Percentiles rank a stretch among this genome's conserved stretches.
Conservation (phyloP, 2,888 invertebrate genomes). For the Melanchra persicariae region DNA sequence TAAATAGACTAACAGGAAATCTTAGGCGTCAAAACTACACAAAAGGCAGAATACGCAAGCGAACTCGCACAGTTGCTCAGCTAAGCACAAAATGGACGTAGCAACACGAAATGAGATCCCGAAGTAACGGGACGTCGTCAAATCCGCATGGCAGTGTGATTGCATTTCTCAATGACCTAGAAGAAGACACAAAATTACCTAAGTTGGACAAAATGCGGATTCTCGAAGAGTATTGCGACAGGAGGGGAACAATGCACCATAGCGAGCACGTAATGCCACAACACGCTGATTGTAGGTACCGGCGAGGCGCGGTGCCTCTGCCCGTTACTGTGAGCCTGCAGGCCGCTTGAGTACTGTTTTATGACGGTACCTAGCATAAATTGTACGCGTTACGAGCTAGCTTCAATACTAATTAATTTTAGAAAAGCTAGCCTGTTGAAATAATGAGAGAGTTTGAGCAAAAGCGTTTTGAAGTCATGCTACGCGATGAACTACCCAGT, state of each 20-base stretch:
- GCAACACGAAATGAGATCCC: conserved; percentile 45
- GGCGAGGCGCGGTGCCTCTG: conserved; percentile 21
- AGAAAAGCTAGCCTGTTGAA: not conserved
- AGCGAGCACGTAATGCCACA: conserved; percentile 44
- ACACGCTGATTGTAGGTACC: conserved; percentile 22
- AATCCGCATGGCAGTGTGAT: conserved; percentile 42
- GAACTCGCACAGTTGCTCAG: conserved; percentile 13
- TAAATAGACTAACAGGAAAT: conserved; percentile 27
- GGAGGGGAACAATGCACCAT: conserved; percentile 52
- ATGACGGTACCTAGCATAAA: conserved; percentile 14
- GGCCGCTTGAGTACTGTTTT: not conserved
- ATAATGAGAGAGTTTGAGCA: conserved; percentile 14
- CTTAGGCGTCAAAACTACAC: conserved; percentile 26
- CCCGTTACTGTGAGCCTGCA: conserved; percentile 2
- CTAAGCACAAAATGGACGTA: conserved; percentile 48
- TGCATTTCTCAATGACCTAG: conserved; percentile 45
- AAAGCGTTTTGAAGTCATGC: conserved; percentile 11
- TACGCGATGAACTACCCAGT: not conserved
- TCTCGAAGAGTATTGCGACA: conserved; percentile 37
- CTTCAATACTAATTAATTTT: conserved; percentile 30
- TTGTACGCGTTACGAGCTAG: not conserved
- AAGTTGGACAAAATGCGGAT: conserved; percentile 33
- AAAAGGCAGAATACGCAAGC: conserved; percentile 24
- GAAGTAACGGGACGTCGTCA: conserved; percentile 47
- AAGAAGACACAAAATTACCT: conserved; percentile 35